Percentiles rank a stretch among this genome's conserved stretches.
Conservation (phyloP, 2,113 vertebrate genomes). For the Madoqua kirkii region DNA sequence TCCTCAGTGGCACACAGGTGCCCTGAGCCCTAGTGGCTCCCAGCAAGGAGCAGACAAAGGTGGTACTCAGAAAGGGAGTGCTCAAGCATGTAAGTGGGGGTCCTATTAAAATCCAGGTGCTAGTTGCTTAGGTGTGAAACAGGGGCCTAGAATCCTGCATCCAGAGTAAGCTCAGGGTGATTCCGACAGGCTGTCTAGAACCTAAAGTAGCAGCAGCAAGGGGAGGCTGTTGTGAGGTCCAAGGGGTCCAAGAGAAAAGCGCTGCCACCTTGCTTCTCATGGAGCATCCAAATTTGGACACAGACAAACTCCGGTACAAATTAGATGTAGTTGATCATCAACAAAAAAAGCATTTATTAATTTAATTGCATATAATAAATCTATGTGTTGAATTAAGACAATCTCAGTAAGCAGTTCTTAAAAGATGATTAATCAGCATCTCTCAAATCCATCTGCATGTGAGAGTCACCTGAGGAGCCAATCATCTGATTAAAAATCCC, state of each 20-base stretch:
- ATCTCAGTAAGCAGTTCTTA: neutral
- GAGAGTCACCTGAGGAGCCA: neutral
- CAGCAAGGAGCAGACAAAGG: neutral
- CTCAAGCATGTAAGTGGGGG: neutral
- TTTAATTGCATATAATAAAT: neutral
- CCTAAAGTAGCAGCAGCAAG: neutral
- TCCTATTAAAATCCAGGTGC: neutral
- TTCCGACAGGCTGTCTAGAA: neutral
- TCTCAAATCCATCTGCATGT: neutral
- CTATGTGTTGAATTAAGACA: neutral
- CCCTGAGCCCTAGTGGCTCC: neutral
- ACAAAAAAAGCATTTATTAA: neutral
- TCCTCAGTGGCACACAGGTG: neutral
- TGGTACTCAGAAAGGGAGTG: rapidly evolving
- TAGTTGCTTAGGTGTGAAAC: neutral
- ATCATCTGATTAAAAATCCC: neutral
- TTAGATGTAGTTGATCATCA: neutral
- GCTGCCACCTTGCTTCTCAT: neutral
- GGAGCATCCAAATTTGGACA: neutral
- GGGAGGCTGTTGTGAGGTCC: rapidly evolving
- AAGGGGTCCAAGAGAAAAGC: neutral
- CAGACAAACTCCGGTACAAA: neutral
- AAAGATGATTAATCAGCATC: neutral
- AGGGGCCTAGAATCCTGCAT: neutral
- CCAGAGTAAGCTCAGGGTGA: neutral